Conservation (phyloP, 1,140 invertebrate genomes). For the Stegodyphus dumicola region DNA sequence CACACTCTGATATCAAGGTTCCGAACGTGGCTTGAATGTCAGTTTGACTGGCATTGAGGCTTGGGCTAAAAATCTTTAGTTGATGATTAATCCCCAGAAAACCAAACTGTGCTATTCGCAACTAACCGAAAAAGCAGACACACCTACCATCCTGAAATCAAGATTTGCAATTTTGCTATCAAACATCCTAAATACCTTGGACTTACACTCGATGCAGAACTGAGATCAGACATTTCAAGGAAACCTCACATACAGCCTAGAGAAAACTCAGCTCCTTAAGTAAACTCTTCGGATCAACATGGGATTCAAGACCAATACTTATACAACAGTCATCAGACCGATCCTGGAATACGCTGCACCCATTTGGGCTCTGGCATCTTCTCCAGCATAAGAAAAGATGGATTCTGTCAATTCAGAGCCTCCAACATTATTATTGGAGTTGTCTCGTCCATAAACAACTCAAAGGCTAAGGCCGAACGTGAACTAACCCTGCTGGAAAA, state of each 20-base stretch:
- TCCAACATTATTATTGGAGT: conserved; percentile 14
- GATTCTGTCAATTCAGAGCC: conserved; percentile 4
- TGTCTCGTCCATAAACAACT: conserved; percentile 13
- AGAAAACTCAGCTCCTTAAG: too few species aligned
- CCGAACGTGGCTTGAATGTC: not conserved
- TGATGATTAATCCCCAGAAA: not conserved
- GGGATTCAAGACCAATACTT: too few species aligned
- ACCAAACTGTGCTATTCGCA: not conserved
- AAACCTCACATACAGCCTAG: too few species aligned
- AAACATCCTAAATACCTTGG: too few species aligned
- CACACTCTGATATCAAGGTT: not conserved
- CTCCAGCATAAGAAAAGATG: conserved; percentile 1
- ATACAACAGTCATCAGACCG: conserved; percentile 10
- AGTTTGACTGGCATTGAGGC: not conserved
- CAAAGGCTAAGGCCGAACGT: not conserved
- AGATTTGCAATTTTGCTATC: too few species aligned
- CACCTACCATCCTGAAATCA: too few species aligned
- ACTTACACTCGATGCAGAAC: too few species aligned
- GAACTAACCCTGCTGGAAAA: not conserved
- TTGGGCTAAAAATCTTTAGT: not conserved
- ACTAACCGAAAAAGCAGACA: too few species aligned
- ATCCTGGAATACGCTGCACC: not conserved
- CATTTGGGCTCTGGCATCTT: not conserved
- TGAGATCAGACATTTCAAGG: too few species aligned
- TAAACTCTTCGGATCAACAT: too few species aligned